phyloP scores from a whole-genome alignment of 2,888 invertebrate species.

The Caradrina clavipalpis region DNA sequence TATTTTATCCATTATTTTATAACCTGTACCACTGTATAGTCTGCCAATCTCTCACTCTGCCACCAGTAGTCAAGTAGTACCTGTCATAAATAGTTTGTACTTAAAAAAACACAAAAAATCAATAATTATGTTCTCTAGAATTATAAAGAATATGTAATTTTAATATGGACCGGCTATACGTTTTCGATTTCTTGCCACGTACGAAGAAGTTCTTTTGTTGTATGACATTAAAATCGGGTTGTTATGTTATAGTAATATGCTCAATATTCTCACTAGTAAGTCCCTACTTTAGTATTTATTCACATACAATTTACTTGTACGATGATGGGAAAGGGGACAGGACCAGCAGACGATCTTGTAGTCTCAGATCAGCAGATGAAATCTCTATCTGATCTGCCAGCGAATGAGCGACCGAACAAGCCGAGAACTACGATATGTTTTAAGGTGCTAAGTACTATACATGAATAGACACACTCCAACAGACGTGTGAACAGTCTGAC shows the following conservation, averaged over 20 bases:
- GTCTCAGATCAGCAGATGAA: background rate
- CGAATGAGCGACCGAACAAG: background rate
- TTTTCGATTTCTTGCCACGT: constrained; percentile 16
- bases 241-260: constrained; percentile 8
- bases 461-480: too few species aligned
- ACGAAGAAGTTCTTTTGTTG: constrained; percentile 15
- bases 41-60: background rate
- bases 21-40: background rate
- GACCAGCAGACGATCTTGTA: too few species aligned
- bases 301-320: background rate
- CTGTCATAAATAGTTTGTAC: background rate
- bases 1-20: too few species aligned
- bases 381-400: background rate
- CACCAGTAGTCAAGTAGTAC: too few species aligned
- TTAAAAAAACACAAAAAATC: background rate
- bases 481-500: background rate
- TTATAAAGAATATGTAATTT: background rate
- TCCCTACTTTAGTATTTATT: background rate
- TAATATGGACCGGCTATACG: constrained; percentile 11
- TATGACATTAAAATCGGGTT: constrained; percentile 13
- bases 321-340: too few species aligned
- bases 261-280: constrained; percentile 35
- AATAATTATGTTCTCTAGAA: background rate
- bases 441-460: background rate
- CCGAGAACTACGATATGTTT: background rate